These are phyloP conservation scores for Subacronicta megacephala DNA, from an alignment of 2,888 invertebrate genomes.

Conservation along the genomic window DNA sequence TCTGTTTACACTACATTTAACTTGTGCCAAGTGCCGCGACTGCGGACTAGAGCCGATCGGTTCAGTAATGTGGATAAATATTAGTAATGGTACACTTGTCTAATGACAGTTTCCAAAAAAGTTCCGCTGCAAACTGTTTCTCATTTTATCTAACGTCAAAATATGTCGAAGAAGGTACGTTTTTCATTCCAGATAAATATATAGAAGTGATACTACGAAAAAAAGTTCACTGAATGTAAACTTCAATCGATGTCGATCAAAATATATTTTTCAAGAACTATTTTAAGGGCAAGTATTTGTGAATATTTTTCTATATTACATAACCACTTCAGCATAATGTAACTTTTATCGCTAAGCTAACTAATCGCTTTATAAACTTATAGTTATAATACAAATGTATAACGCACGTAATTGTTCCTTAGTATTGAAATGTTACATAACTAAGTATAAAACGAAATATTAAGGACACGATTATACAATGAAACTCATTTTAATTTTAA, in stretches of 20 bases:
- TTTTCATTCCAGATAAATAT: too few relatives aligned
- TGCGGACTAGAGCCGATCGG: constrained; percentile 64
- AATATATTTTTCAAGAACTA: too few relatives aligned
- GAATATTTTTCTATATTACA: too few relatives aligned
- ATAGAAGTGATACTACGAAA: too few relatives aligned
- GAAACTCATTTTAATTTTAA: constrained; percentile 18
- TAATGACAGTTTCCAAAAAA: constrained; percentile 46
- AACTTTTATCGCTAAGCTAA: too few relatives aligned
- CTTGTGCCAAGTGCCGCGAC: constrained; percentile 80
- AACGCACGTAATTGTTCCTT: not conserved
- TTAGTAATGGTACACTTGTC: constrained; percentile 61
- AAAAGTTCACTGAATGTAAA: too few relatives aligned
- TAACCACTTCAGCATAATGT: too few relatives aligned
- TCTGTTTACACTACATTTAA: constrained; percentile 87
- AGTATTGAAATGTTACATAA: constrained; percentile 15
- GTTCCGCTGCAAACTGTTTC: not conserved
- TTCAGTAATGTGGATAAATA: constrained; percentile 62
- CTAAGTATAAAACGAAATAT: constrained; percentile 12
- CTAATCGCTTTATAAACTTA: too few relatives aligned
- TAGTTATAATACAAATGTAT: too few relatives aligned
- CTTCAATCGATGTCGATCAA: too few relatives aligned
- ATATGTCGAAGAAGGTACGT: not conserved
- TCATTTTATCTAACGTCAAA: not conserved
- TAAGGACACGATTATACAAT: not conserved
- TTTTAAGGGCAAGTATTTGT: too few relatives aligned